These are phyloP conservation scores for Hoplostethus mediterraneus DNA, from an alignment of 2,797 vertebrate species.

Conservation along the genomic window DNA sequence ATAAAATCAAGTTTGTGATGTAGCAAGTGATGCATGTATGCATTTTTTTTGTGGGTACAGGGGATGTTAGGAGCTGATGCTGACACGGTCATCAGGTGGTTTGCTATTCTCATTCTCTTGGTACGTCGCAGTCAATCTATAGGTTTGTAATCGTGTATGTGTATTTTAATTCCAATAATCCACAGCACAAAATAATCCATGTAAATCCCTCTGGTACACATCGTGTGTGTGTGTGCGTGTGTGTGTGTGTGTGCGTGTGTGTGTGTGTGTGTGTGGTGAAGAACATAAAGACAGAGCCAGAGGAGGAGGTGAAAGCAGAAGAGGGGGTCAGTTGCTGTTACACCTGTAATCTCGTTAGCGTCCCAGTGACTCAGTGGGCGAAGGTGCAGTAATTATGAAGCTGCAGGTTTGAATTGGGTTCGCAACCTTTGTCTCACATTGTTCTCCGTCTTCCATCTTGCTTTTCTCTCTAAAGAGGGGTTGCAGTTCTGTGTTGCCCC, in stretches of 20 bases:
- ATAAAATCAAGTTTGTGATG: too few species aligned
- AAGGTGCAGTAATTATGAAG: too few species aligned
- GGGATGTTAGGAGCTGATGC: not conserved
- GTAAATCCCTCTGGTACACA: constrained; percentile 25
- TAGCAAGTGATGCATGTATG: too few species aligned
- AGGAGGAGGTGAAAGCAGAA: too few species aligned
- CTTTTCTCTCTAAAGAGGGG: not conserved
- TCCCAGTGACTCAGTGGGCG: too few species aligned
- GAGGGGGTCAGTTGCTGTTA: too few species aligned
- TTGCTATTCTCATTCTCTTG: constrained; percentile 1
- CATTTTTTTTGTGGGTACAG: too few species aligned
- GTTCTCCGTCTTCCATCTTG: not conserved
- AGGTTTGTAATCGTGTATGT: constrained; percentile 24
- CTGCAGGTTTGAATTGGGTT: not conserved
- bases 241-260: constrained; percentile 1
- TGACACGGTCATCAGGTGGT: not conserved
- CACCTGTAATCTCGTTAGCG: too few species aligned
- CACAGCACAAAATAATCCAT: constrained; percentile 57
- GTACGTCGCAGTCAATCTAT: constrained; percentile 21
- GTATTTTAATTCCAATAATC: constrained; percentile 63
- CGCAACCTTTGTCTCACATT: not conserved
- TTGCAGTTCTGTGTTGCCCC: not conserved
- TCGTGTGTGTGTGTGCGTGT: constrained; percentile 1
- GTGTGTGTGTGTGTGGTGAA: not conserved
- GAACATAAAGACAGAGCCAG: not conserved